These are phyloP conservation scores for Lamellibrachia satsuma DNA, from an alignment of 2,888 invertebrate species.

Conservation along the genomic window DNA sequence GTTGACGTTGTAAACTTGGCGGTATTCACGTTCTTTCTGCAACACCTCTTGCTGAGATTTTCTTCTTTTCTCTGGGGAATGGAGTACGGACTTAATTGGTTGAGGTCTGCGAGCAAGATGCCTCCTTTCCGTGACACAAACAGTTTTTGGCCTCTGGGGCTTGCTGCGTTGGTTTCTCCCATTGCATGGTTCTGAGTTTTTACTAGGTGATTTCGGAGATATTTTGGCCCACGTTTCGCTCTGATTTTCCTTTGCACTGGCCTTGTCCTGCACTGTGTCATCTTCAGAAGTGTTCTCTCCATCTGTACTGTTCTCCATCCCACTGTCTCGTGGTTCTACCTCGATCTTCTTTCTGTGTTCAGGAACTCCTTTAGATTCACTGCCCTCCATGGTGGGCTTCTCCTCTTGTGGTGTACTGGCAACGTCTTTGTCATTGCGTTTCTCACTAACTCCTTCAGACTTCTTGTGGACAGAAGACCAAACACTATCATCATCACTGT, in stretches of 20 bases:
- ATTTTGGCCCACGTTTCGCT: neutral
- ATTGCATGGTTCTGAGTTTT: neutral
- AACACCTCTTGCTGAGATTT: neutral
- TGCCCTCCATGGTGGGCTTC: neutral
- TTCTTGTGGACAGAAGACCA: neutral
- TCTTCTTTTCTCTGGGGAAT: neutral
- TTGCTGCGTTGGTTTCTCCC: neutral
- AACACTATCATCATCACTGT: neutral
- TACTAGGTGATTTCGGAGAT: neutral
- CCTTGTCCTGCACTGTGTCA: neutral
- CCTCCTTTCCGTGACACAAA: neutral
- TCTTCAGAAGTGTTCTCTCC: neutral
- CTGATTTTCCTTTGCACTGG: neutral
- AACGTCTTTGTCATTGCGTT: neutral
- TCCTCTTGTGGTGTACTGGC: neutral
- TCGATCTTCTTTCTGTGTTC: neutral
- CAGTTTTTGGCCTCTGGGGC: conserved; percentile 5
- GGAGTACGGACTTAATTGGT: neutral
- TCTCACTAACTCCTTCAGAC: neutral
- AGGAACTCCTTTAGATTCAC: neutral
- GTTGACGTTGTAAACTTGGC: neutral
- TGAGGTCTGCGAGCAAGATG: neutral
- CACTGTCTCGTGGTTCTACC: neutral
- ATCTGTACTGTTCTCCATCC: neutral
- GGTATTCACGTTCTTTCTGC: no score